Evolutionary conservation across 2,888 invertebrate species (phyloP).

Genomic region (Diogma glabrata): DNA sequence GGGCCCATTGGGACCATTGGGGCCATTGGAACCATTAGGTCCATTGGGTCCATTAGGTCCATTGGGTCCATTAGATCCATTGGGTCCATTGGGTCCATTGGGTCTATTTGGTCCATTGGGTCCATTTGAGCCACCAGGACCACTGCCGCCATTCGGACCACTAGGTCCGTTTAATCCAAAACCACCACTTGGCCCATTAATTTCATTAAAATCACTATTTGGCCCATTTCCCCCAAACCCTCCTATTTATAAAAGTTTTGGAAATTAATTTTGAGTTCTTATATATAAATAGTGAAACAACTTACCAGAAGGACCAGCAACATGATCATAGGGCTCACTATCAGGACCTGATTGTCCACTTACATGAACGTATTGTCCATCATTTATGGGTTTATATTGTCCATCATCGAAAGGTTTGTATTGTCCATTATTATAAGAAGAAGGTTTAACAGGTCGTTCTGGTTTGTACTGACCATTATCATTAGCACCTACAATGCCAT

Average conservation of each 20-base stretch:
- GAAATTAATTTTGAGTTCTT: too few species aligned
- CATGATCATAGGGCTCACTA: not conserved
- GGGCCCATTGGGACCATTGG: conserved; percentile 36
- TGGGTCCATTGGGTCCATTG: conserved; percentile 22
- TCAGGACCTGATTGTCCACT: conserved; percentile 3
- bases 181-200: not conserved
- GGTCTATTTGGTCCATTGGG: conserved; percentile 30
- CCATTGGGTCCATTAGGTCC: conserved; percentile 20
- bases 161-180: conserved; percentile 7
- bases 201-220: conserved; percentile 14
- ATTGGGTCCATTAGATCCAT: conserved; percentile 18
- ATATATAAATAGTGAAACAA: too few species aligned
- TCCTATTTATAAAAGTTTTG: too few species aligned
- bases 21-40: conserved; percentile 39
- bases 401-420: not conserved
- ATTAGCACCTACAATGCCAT: not conserved
- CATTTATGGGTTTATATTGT: conserved; percentile 13
- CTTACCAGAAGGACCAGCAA: conserved; percentile 26
- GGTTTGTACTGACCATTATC: not conserved
- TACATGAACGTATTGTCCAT: conserved; percentile 14
- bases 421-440: conserved; percentile 8
- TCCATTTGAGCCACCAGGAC: conserved; percentile 14
- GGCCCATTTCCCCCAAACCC: conserved; percentile 16
- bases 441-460: conserved; percentile 11
- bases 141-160: conserved; percentile 17